phyloP scores from a whole-genome alignment of 1,140 invertebrate genomes.

The Neelides sp. region DNA sequence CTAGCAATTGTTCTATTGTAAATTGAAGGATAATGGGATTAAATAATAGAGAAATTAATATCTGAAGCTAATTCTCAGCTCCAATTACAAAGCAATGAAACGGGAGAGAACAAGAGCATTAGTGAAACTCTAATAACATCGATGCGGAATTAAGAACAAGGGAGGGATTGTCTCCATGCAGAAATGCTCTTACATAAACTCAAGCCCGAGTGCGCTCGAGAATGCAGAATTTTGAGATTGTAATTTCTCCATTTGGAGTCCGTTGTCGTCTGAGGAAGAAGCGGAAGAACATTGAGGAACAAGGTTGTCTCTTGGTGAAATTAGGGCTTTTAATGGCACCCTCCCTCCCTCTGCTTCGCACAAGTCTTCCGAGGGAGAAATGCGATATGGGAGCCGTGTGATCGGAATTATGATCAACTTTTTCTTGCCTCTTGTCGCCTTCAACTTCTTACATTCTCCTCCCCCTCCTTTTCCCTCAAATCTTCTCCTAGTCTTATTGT shows the following conservation, averaged over 20 bases:
- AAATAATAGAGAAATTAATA: too few species aligned
- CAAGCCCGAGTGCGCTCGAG: too few species aligned
- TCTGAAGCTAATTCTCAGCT: too few species aligned
- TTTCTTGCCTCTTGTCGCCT: conserved; percentile 9
- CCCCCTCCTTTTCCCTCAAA: not conserved
- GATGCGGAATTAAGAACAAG: too few species aligned
- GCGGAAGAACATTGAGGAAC: conserved; percentile 10
- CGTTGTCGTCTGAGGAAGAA: conserved; percentile 19
- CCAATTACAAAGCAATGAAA: too few species aligned
- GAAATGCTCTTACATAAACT: too few species aligned
- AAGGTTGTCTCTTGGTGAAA: conserved; percentile 17
- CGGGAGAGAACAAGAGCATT: too few species aligned
- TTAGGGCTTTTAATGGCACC: conserved; percentile 22
- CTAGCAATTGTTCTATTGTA: too few species aligned
- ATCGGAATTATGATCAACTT: conserved; percentile 29
- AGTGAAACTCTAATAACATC: too few species aligned
- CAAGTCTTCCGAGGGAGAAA: conserved; percentile 15
- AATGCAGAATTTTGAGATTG: conserved; percentile 9
- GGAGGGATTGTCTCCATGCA: too few species aligned
- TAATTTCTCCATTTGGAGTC: conserved; percentile 26
- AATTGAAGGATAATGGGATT: too few species aligned
- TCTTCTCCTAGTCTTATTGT: conserved; percentile 5
- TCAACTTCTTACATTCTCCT: conserved; percentile 6
- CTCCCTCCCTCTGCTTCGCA: conserved; percentile 1
- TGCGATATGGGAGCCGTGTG: conserved; percentile 24